phyloP scores from a whole-genome alignment of 92 coral and sea anemone genomes.

The Porites rus region DNA sequence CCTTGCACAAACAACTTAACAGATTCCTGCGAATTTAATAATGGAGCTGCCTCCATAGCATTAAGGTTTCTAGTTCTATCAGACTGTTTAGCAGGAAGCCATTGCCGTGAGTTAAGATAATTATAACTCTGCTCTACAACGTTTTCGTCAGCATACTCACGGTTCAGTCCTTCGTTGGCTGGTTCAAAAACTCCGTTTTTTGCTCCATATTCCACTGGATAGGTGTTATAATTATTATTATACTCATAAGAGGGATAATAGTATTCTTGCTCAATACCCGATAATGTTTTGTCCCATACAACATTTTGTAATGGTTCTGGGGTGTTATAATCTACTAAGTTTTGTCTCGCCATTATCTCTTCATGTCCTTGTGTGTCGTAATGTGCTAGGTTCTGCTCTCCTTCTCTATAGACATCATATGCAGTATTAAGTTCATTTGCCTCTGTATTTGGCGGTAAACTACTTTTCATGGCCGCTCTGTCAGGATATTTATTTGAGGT shows the following conservation, averaged over 20 bases:
- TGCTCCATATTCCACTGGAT: not conserved
- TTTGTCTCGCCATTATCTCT: not conserved
- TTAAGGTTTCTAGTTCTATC: not conserved
- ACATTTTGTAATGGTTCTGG: conserved; percentile 2
- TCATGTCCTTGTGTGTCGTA: not conserved
- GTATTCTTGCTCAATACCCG: not conserved
- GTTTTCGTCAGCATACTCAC: conserved; percentile 7
- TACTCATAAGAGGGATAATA: conserved; percentile 13
- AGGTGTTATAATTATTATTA: not conserved
- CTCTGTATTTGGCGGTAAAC: not conserved
- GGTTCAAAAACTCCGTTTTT: not conserved
- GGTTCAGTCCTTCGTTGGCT: not conserved
- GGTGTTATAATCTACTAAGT: not conserved
- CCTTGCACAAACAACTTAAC: not conserved
- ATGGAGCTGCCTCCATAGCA: not conserved
- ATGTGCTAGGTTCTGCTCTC: not conserved
- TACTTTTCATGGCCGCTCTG: not conserved
- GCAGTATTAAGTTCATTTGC: not conserved
- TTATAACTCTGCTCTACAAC: not conserved
- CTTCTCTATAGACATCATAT: not conserved
- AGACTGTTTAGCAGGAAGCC: not conserved
- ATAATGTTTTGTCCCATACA: not conserved
- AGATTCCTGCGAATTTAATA: not conserved
- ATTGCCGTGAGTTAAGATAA: not conserved
- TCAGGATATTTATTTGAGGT: not conserved